phyloP scores from a whole-genome alignment of 2,113 vertebrate species.

The Polyodon spathula region DNA sequence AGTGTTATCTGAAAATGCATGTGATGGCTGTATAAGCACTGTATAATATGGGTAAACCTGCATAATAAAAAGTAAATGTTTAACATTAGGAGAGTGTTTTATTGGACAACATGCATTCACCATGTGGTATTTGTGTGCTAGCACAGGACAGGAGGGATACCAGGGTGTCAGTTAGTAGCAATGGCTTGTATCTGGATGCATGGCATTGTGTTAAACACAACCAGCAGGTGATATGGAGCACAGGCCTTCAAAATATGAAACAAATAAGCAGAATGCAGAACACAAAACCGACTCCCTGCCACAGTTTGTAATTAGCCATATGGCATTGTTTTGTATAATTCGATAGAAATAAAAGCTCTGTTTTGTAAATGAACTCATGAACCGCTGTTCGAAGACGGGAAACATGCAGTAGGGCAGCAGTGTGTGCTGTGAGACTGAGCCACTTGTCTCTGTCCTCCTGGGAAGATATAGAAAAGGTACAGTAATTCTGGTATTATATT shows the following conservation, averaged over 20 bases:
- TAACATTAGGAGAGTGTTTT: background rate
- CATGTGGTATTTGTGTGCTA: background rate
- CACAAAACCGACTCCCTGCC: background rate
- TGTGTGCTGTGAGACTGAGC: background rate
- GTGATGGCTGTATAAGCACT: background rate
- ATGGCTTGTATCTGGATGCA: background rate
- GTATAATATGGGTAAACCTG: background rate
- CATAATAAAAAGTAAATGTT: background rate
- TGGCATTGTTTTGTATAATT: background rate
- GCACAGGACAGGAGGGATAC: background rate
- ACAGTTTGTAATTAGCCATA: slow-evolving; percentile 1
- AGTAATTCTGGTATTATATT: too few species aligned
- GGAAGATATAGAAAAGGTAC: background rate
- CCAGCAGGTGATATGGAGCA: background rate
- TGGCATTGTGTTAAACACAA: background rate
- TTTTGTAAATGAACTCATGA: background rate
- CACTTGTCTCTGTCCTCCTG: background rate
- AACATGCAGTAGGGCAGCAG: background rate
- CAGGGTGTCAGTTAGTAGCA: background rate
- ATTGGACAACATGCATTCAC: background rate
- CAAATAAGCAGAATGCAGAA: background rate
- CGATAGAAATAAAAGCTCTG: background rate
- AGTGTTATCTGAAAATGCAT: too few species aligned
- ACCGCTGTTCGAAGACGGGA: background rate
- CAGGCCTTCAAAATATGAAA: background rate